These are phyloP conservation scores for Allolobophora icterica DNA, from an alignment of 2,888 invertebrate species.

Conservation along the genomic window DNA sequence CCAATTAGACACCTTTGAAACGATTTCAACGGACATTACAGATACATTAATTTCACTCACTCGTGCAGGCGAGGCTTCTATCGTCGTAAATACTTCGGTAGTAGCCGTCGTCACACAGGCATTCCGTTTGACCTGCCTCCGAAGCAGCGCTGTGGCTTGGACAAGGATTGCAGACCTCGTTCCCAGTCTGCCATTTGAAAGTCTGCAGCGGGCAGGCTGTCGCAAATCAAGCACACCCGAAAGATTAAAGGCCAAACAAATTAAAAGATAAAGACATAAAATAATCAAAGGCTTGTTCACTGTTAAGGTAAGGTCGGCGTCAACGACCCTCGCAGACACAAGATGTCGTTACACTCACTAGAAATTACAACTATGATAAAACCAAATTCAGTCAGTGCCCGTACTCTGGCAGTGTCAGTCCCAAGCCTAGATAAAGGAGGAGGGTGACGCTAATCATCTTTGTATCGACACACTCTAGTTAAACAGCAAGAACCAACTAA, in stretches of 20 bases:
- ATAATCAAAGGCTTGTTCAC: neutral
- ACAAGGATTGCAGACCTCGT: slow-evolving; percentile 83
- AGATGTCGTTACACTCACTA: too few species aligned
- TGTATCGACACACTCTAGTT: too few species aligned
- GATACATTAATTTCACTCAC: slow-evolving; percentile 37
- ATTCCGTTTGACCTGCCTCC: slow-evolving; percentile 79
- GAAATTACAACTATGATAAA: too few species aligned
- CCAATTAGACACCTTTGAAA: too few species aligned
- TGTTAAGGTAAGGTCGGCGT: too few species aligned
- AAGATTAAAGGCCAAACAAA: neutral
- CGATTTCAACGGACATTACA: neutral
- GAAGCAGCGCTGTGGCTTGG: slow-evolving; percentile 82
- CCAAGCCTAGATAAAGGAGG: too few species aligned
- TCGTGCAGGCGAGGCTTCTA: slow-evolving; percentile 70
- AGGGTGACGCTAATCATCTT: too few species aligned
- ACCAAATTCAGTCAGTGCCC: too few species aligned
- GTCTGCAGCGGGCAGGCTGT: slow-evolving; percentile 82
- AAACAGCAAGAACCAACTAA: too few species aligned
- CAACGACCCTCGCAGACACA: too few species aligned
- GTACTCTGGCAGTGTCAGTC: too few species aligned
- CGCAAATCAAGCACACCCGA: neutral
- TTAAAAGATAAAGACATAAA: neutral
- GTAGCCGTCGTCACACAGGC: slow-evolving; percentile 85
- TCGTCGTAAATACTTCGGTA: slow-evolving; percentile 76
- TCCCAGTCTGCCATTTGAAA: slow-evolving; percentile 88